Evolutionary conservation across 2,113 vertebrate genomes (phyloP).

Genomic region (Malurus melanocephalus): DNA sequence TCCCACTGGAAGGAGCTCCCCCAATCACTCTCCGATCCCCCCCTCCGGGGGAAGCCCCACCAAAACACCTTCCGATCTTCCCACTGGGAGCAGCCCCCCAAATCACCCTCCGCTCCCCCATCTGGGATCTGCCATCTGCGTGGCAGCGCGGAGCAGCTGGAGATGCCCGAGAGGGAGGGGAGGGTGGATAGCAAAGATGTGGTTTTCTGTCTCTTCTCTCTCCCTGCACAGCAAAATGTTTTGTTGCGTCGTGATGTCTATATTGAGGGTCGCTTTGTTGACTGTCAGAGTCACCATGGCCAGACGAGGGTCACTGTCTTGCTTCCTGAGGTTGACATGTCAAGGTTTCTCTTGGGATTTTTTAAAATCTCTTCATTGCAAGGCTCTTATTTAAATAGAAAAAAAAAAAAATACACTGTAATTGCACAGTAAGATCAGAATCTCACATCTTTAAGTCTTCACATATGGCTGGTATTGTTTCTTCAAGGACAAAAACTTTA

Average conservation of each 20-base stretch:
- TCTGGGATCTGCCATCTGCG: not conserved
- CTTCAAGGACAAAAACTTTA: not conserved
- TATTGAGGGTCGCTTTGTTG: not conserved
- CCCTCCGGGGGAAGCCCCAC: not conserved
- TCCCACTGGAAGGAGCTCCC: no score
- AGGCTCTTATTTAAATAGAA: not conserved
- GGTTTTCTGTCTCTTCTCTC: not conserved
- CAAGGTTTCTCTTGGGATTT: not conserved
- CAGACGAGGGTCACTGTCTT: not conserved
- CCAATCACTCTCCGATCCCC: no score
- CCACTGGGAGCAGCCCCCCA: not conserved
- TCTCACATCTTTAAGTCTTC: not conserved
- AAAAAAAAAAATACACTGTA: not conserved
- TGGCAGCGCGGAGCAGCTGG: not conserved
- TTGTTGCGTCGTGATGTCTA: not conserved
- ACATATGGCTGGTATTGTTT: not conserved
- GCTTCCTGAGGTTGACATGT: not conserved
- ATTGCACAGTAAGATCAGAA: not conserved
- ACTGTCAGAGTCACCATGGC: not conserved
- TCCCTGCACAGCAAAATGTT: not conserved
- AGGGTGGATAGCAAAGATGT: fast-evolving
- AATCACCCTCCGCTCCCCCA: not conserved
- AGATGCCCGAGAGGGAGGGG: not conserved
- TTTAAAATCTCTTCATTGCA: not conserved
- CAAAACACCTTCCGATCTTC: no score